A percentile compares a stretch with the other conserved stretches of the same genome.
Conservation (phyloP, 1,140 invertebrate species). For the Macrosteles quadrilineatus region DNA sequence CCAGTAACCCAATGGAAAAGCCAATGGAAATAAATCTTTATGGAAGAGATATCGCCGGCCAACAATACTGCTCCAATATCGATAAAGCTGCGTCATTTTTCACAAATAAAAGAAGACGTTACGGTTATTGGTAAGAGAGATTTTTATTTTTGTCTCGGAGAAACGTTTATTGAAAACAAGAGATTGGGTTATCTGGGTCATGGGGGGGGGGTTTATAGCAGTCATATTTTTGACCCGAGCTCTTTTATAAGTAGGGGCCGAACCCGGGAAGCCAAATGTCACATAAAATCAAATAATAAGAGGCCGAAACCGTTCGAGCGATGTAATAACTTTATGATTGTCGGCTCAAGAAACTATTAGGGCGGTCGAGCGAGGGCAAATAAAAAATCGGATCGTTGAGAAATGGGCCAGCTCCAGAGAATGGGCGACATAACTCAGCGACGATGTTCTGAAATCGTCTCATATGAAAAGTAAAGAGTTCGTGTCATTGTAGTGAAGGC, state of each 20-base stretch:
- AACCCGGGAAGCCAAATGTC: conserved; percentile 7
- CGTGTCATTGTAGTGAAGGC: too few relatives aligned
- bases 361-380: background rate
- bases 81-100: conserved; percentile 13
- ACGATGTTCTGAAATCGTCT: background rate
- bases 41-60: background rate
- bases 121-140: conserved; percentile 2
- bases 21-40: background rate
- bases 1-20: too few relatives aligned
- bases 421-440: background rate
- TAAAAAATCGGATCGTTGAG: conserved; percentile 20
- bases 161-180: conserved; percentile 20
- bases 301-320: background rate
- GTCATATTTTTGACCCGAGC: conserved; percentile 11
- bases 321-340: conserved; percentile 17
- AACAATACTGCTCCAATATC: background rate
- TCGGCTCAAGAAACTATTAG: background rate
- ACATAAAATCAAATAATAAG: conserved; percentile 26
- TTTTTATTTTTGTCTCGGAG: conserved; percentile 15
- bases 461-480: too few relatives aligned
- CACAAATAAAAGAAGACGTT: conserved; percentile 21
- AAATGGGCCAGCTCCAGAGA: conserved; percentile 6
- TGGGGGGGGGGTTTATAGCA: background rate
- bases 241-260: background rate
- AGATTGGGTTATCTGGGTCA: conserved; percentile 26